These are phyloP conservation scores for Gadus chalcogrammus DNA, from an alignment of 2,113 vertebrate species.

Conservation along the genomic window DNA sequence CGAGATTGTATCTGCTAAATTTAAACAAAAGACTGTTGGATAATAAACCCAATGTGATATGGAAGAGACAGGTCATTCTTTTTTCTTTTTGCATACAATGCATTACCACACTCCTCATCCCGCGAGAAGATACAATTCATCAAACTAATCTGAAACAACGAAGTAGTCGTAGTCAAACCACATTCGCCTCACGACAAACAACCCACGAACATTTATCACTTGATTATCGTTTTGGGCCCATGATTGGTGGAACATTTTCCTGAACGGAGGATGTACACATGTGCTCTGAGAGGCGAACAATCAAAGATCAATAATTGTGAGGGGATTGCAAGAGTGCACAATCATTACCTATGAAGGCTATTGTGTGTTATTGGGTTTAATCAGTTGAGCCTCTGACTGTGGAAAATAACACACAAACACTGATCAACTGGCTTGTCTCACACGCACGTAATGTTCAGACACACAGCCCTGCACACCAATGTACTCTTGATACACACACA, in stretches of 20 bases:
- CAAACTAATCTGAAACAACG: not conserved
- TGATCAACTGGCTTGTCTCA: conserved; percentile 52
- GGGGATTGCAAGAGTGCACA: conserved; percentile 75
- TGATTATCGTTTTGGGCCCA: conserved; percentile 35
- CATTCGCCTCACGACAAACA: conserved; percentile 17
- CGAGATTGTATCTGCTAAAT: conserved; percentile 18
- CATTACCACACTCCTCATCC: not conserved
- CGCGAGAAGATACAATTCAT: conserved; percentile 20
- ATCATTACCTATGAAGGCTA: conserved; percentile 76
- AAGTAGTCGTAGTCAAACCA: conserved; percentile 17
- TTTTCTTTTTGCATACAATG: conserved; percentile 34
- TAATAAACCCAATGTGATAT: not conserved
- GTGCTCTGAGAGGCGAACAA: conserved; percentile 68
- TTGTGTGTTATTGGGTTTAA: conserved; percentile 72
- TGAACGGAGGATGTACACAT: conserved; percentile 64
- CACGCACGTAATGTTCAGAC: conserved; percentile 43
- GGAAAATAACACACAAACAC: conserved; percentile 47
- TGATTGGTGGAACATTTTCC: conserved; percentile 50
- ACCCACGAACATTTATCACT: conserved; percentile 32
- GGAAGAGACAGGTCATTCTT: not conserved
- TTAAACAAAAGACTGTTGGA: conserved; percentile 34
- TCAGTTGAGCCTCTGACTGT: conserved; percentile 69
- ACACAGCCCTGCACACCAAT: too few species aligned
- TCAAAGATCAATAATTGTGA: conserved; percentile 78
- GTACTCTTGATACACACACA: too few species aligned